Evolutionary conservation across 92 coral and sea anemone genomes (phyloP).

Genomic region (Epizoanthus scotinus): DNA sequence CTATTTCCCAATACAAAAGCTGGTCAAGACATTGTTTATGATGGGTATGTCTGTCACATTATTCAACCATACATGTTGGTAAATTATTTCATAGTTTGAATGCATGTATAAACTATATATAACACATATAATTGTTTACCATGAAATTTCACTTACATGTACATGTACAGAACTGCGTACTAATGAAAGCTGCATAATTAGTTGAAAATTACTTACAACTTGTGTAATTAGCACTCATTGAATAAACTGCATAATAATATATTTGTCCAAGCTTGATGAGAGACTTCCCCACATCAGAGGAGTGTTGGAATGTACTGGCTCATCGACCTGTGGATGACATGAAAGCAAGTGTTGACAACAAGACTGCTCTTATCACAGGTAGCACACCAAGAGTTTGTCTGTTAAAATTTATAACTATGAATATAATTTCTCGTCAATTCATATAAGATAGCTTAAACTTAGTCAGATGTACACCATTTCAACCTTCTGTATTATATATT

Average conservation of each 20-base stretch:
- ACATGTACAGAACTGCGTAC: too few species aligned
- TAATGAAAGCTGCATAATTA: too few species aligned
- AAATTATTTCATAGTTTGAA: too few species aligned
- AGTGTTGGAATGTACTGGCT: constrained; percentile 87
- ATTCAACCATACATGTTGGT: not conserved
- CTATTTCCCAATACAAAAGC: constrained; percentile 75
- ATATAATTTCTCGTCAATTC: not conserved
- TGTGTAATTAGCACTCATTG: not conserved
- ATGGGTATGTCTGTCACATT: constrained; percentile 60
- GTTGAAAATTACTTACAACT: not conserved
- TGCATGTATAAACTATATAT: too few species aligned
- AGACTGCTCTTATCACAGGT: constrained; percentile 48
- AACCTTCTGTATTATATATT: too few species aligned
- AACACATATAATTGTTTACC: too few species aligned
- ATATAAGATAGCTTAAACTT: not conserved
- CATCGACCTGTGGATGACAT: constrained; percentile 66
- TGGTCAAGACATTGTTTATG: constrained; percentile 76
- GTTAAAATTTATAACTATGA: not conserved
- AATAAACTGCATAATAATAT: not conserved
- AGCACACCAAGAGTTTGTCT: not conserved
- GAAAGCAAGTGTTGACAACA: constrained; percentile 33
- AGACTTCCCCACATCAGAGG: constrained; percentile 80
- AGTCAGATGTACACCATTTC: not conserved
- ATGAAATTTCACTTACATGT: too few species aligned
- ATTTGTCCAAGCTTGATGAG: constrained; percentile 54